Evolutionary conservation across 1,140 invertebrate genomes (phyloP).

Genomic region (Brachionus rotundiformis): DNA sequence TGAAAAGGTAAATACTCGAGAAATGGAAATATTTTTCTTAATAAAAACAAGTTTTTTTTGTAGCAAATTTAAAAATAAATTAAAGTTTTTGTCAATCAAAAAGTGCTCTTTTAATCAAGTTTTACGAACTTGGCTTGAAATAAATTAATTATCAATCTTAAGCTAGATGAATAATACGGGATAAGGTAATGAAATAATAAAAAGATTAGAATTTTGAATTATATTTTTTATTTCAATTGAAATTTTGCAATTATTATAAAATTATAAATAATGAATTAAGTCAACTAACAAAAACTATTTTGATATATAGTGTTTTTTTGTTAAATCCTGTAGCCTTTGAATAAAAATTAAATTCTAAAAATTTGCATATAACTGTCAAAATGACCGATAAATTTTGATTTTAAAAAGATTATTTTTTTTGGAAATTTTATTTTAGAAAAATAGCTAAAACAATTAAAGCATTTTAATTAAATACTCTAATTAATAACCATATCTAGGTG

Average conservation of each 20-base stretch:
- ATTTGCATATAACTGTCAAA: not conserved
- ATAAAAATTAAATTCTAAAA: not conserved
- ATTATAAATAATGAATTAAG: slow-evolving; percentile 27
- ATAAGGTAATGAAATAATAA: slow-evolving; percentile 34
- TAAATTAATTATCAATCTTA: slow-evolving; percentile 35
- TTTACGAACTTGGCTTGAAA: slow-evolving; percentile 24
- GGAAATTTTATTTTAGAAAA: not conserved
- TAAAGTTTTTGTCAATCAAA: slow-evolving; percentile 5
- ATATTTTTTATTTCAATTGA: slow-evolving; percentile 9
- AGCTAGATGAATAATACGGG: slow-evolving; percentile 11
- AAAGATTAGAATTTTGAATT: slow-evolving; percentile 4
- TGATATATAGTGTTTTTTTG: not conserved
- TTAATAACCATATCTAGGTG: not conserved
- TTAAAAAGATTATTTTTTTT: not conserved
- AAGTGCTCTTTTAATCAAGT: not conserved
- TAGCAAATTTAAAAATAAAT: not conserved
- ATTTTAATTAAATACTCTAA: not conserved
- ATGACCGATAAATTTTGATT: not conserved
- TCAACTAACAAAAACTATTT: slow-evolving; percentile 15
- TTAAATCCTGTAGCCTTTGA: not conserved
- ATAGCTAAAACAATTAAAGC: slow-evolving; percentile 6
- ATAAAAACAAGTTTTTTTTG: not conserved
- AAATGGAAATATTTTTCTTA: not conserved
- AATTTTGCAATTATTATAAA: slow-evolving; percentile 7
- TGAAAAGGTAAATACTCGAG: not conserved